phyloP scores from a whole-genome alignment of 2,888 invertebrate genomes.

The Mayetiola destructor region DNA sequence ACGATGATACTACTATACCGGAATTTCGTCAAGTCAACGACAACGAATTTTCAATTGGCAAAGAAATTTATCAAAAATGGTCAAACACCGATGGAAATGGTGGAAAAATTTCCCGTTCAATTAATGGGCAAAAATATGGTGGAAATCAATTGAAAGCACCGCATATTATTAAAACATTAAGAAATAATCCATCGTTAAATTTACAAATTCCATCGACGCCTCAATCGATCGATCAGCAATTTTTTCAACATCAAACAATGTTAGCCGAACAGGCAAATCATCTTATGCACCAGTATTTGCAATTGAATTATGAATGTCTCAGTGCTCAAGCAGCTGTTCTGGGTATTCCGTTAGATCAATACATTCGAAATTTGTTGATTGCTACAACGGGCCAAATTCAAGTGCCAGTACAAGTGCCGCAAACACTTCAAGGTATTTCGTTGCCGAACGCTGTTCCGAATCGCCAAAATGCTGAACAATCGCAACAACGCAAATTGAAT shows the following conservation, averaged over 20 bases:
- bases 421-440: too few species aligned
- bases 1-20: too few species aligned
- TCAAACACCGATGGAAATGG: neutral
- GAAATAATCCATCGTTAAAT: neutral
- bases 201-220: neutral
- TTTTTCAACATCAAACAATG: neutral
- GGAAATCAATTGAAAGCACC: neutral
- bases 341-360: conserved; percentile 1
- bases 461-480: too few species aligned
- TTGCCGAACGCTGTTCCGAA: too few species aligned
- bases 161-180: neutral
- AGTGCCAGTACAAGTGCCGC: too few species aligned
- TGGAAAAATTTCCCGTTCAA: neutral
- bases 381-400: too few species aligned
- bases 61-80: conserved; percentile 4
- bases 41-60: neutral
- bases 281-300: neutral
- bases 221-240: neutral
- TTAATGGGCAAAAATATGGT: neutral
- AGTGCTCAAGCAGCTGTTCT: neutral
- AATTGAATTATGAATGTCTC: neutral
- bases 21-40: too few species aligned
- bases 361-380: conserved; percentile 2
- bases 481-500: too few species aligned
- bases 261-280: conserved; percentile 1